Base-by-base conservation (phyloP, 2,797 vertebrate species). In the Parauchenoglanis punctatus region DNA sequence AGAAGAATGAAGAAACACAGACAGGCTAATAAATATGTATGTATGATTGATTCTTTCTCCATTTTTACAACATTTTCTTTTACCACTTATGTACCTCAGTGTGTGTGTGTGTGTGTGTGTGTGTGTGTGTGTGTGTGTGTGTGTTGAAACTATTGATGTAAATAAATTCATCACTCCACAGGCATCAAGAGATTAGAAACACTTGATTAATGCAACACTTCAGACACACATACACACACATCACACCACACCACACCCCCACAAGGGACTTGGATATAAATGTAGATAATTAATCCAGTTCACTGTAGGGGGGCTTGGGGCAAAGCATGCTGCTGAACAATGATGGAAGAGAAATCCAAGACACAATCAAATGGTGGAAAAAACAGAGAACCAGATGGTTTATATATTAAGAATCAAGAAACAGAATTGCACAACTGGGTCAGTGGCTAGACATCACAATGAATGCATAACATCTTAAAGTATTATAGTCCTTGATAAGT, bases 261-360 rank as follows among this genome's bases (percentile, higher is more conserved):
- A 54, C 15, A 68, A n/a, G n/a, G n/a, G 58, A n/a, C 23, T 17
- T 46, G 35, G 46, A 83, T 83, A 68, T 68, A 35, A 52, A 83
- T 31, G 44, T 31, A 54, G 81, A 83, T 52, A 68, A 68, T 31
- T 83, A 83, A 83, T 68, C 46, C 81, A 83, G 40, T 63, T 49
- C 40, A 63, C 23, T 46, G 58, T n/a, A 46, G 7, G 31, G 56
- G 63, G 63, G n/a, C 44, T 68, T 54, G 18, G 10, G 46, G 81
- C 44, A 31, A 82, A 17, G 59, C 23, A 40, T 44, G 11, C 23
- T 81, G 59, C 13, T n/a, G 28, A 63, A 49, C 20, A 82, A 67
- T 82, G 81, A 83, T 31, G 5, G 1, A 82, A 52, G 25, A 12
- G 81, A 28, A 82, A 18, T 80, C 28, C 18, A 59, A 80, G 56